Evolutionary conservation across 2,113 vertebrate species (phyloP), one percentile per base, ranked within the genome.

Genomic region (Hylia prasina): DNA sequence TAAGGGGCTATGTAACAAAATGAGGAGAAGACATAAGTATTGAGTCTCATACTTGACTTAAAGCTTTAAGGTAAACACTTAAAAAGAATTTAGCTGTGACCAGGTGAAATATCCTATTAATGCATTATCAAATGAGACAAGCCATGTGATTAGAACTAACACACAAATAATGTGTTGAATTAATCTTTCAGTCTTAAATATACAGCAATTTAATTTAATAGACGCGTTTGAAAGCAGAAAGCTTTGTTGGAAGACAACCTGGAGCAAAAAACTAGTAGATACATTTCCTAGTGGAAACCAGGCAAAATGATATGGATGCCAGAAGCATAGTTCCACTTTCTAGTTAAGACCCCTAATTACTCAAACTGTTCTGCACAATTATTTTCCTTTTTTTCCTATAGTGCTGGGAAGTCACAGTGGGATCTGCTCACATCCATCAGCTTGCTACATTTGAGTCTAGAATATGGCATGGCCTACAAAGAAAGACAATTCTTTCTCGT

Each of bases 281-380:
- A 50, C 11, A 25, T 86, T 91, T 96, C 63, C 69, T 86, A 64
- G 54, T 51, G 20, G 54, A 94, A 91, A 30, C 30, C 10, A 90
- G 64, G 51, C n/a, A 96, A 90, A 88, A 85, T 77, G 73, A 70
- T 71, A 51, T 19, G 19, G 70, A 77, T 56, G 58, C 50, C 1
- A 5, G 82, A 89, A 88, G 54, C 72, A 44, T 33, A 81, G 30
- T 37, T 88, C 39, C 66, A 31, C 60, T 90, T 95, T 85, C 87
- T 81, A 93, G 92, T 95, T 94, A 96, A 63, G 54, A 64, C 13
- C 51, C 9, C 23, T 88, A 73, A 91, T 93, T 88, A 65, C 37
- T 93, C 73, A 94, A 47, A 85, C 30, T 72, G n/a, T 53, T 93
- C 79, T 90, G 66, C 35, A 72, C n/a, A 54, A 75, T 79, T 56